phyloP scores from a whole-genome alignment of 1,140 invertebrate genomes.

The Hirudo medicinalis region DNA sequence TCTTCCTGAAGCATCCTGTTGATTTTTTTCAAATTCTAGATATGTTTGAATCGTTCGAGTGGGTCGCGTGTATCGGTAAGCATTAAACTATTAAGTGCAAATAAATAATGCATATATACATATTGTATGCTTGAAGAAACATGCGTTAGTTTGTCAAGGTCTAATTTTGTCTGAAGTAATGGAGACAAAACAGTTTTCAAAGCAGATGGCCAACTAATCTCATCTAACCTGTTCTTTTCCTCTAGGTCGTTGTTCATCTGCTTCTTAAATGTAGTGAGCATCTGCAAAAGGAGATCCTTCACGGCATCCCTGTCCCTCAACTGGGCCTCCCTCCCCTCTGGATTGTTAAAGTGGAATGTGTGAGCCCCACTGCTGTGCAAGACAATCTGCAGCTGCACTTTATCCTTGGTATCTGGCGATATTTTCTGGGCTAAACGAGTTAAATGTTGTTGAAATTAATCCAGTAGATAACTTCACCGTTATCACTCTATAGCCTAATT shows the following conservation, averaged over 20 bases:
- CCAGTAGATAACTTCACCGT: neutral
- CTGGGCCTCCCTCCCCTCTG: conserved; percentile 63
- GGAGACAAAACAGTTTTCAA: neutral
- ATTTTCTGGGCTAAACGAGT: conserved; percentile 77
- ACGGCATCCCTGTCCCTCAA: conserved; percentile 79
- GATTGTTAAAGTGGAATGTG: conserved; percentile 94
- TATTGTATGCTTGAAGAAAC: too few species aligned
- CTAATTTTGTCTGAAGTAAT: neutral
- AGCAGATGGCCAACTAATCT: neutral
- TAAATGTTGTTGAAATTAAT: neutral
- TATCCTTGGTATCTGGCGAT: conserved; percentile 90
- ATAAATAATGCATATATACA: too few species aligned
- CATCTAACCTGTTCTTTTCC: conserved; percentile 42
- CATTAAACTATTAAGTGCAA: too few species aligned
- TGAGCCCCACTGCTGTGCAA: conserved; percentile 81
- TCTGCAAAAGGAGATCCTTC: conserved; percentile 76
- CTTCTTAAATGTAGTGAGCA: conserved; percentile 85
- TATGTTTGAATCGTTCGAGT: too few species aligned
- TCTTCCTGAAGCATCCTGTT: conserved; percentile 45
- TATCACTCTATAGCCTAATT: neutral
- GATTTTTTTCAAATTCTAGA: too few species aligned
- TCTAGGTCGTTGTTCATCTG: conserved; percentile 75
- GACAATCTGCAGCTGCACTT: conserved; percentile 95
- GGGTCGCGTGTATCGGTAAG: too few species aligned
- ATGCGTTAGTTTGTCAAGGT: too few species aligned